phyloP scores from a whole-genome alignment of 2,888 invertebrate species.

The Alsophila aescularia region DNA sequence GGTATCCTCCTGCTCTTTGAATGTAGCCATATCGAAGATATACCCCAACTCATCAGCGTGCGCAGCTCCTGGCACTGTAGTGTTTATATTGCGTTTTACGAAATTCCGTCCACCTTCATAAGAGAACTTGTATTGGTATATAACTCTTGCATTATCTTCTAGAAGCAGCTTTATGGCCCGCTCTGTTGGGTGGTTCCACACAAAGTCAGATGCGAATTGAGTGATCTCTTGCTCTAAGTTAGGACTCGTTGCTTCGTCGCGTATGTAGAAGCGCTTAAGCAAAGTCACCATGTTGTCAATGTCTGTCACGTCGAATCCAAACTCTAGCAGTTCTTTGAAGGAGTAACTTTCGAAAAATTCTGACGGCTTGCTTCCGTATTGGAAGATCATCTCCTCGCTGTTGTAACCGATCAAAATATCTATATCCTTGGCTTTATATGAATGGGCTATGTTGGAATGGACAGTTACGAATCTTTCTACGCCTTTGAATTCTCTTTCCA shows the following conservation, averaged over 20 bases:
- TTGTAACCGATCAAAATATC: slow-evolving; percentile 33
- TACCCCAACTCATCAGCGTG: slow-evolving; percentile 38
- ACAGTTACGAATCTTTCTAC: slow-evolving; percentile 26
- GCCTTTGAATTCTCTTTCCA: slow-evolving; percentile 29
- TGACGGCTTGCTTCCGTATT: slow-evolving; percentile 17
- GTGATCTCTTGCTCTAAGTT: slow-evolving; percentile 22
- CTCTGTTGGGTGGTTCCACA: slow-evolving; percentile 43
- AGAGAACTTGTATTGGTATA: slow-evolving; percentile 52
- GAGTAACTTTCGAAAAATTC: slow-evolving; percentile 21
- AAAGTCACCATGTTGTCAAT: background rate
- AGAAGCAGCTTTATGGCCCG: slow-evolving; percentile 42
- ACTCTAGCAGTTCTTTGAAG: slow-evolving; percentile 2
- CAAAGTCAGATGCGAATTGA: slow-evolving; percentile 46
- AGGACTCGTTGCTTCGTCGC: slow-evolving; percentile 2
- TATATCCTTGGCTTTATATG: slow-evolving; percentile 22
- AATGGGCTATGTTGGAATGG: slow-evolving; percentile 32
- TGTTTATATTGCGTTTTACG: slow-evolving; percentile 34
- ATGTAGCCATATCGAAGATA: slow-evolving; percentile 41
- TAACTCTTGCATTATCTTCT: slow-evolving; percentile 29
- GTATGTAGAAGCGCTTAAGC: slow-evolving; percentile 5
- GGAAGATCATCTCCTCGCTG: slow-evolving; percentile 36
- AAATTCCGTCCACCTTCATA: slow-evolving; percentile 51
- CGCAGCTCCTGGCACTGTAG: slow-evolving; percentile 22
- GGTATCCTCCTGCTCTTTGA: slow-evolving; percentile 2
- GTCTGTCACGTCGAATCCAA: slow-evolving; percentile 7